phyloP scores from a whole-genome alignment of 1,140 invertebrate genomes.

The Nixonia krombeini region DNA sequence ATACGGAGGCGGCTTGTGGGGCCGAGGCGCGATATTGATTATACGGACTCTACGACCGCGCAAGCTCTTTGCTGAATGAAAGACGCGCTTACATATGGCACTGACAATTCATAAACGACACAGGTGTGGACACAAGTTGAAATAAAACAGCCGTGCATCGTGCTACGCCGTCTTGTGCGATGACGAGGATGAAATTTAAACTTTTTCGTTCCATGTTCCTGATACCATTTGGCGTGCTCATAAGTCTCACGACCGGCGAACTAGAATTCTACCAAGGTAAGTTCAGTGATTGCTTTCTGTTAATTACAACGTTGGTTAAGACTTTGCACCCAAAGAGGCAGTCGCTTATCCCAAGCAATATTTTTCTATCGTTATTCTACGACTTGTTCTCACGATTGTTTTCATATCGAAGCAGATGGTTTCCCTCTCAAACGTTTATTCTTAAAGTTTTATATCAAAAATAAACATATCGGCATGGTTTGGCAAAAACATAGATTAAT shows the following conservation, averaged over 20 bases:
- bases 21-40: conserved; percentile 60
- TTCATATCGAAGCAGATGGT: too few species aligned
- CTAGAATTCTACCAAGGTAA: conserved; percentile 61
- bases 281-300: conserved; percentile 14
- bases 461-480: too few species aligned
- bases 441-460: too few species aligned
- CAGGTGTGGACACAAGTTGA: conserved; percentile 42
- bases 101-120: conserved; percentile 48
- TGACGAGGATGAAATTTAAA: conserved; percentile 56
- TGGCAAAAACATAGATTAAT: too few species aligned
- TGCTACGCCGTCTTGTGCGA: conserved; percentile 24
- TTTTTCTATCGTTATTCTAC: too few species aligned
- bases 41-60: conserved; percentile 47
- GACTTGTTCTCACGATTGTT: too few species aligned
- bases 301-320: too few species aligned
- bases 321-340: too few species aligned
- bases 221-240: conserved; percentile 50
- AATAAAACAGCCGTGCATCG: conserved; percentile 35
- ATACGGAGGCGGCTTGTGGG: conserved; percentile 30
- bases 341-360: too few species aligned
- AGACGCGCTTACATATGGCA: conserved; percentile 60
- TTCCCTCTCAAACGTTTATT: too few species aligned
- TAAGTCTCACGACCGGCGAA: conserved; percentile 56
- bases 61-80: conserved; percentile 63
- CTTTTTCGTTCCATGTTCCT: conserved; percentile 52